phyloP scores from a whole-genome alignment of 1,140 invertebrate genomes.

The Portunus trituberculatus region DNA sequence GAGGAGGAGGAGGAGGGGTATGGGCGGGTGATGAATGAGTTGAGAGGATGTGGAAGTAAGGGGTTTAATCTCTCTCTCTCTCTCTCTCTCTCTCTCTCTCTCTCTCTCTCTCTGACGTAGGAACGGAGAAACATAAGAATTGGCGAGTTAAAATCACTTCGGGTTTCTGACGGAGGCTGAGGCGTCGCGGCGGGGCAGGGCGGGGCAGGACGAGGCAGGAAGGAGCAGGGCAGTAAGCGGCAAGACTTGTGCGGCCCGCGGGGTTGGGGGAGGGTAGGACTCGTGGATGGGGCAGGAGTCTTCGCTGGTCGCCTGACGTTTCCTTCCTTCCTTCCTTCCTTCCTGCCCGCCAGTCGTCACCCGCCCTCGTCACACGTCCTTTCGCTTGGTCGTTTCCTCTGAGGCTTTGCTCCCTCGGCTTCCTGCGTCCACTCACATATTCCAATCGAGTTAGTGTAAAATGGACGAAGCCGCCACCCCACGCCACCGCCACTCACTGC shows the following conservation, averaged over 20 bases:
- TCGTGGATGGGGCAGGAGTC: not conserved
- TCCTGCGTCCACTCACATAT: not conserved
- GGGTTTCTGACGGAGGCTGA: not conserved
- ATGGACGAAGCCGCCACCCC: not conserved
- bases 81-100: not conserved
- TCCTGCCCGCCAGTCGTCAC: not conserved
- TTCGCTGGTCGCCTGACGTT: constrained; percentile 16
- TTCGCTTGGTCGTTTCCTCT: not conserved
- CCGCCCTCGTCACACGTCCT: not conserved
- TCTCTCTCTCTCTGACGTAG: no score
- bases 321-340: not conserved
- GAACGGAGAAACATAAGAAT: no score
- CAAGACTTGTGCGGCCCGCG: not conserved
- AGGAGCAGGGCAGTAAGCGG: not conserved
- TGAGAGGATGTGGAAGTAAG: not conserved
- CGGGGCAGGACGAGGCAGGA: not conserved
- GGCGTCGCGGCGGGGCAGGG: not conserved
- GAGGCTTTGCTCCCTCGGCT: not conserved
- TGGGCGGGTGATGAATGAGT: not conserved
- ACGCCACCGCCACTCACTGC: no score
- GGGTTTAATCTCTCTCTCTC: not conserved
- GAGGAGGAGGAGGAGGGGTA: not conserved
- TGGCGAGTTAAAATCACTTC: no score
- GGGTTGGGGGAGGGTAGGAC: not conserved
- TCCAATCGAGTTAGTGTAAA: not conserved